A percentile compares a stretch with the other conserved stretches of the same genome.
These are phyloP conservation scores for Cranoglanis bouderius DNA, from an alignment of 2,113 vertebrate genomes.

Conservation along the genomic window DNA sequence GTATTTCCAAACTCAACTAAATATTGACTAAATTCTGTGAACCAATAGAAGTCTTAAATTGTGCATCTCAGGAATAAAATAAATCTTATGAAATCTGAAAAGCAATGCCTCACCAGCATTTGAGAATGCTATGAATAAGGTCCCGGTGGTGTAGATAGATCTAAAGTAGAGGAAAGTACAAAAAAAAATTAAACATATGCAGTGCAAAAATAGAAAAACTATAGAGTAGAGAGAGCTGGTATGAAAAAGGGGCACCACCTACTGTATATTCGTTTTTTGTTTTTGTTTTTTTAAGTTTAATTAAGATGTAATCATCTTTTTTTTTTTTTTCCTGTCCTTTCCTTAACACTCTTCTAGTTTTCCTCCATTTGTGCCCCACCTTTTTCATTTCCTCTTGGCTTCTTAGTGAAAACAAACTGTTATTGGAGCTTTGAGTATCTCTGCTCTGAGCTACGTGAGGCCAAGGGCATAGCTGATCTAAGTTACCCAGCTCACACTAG, in stretches of 20 bases:
- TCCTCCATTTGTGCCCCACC: conserved; percentile 48
- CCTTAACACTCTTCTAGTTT: background rate
- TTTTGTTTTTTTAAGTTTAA: background rate
- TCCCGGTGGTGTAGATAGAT: conserved; percentile 70
- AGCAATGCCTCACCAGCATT: conserved; percentile 67
- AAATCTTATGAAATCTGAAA: background rate
- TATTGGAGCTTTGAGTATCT: conserved; percentile 48
- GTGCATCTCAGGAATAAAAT: background rate
- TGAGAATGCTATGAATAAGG: conserved; percentile 74
- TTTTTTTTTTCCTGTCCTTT: conserved; percentile 19
- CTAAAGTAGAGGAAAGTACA: conserved; percentile 58
- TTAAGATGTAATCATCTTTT: conserved; percentile 33
- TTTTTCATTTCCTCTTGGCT: conserved; percentile 41
- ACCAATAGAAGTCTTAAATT: background rate
- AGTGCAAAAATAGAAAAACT: background rate
- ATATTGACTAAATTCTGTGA: background rate
- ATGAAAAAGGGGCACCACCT: background rate
- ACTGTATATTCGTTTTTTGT: background rate
- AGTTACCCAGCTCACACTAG: background rate
- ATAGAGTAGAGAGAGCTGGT: background rate
- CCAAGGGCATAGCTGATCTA: background rate
- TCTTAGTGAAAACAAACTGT: conserved; percentile 55
- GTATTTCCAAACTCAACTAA: background rate
- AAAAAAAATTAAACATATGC: background rate
- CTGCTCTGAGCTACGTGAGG: background rate